phyloP scores from a whole-genome alignment of 2,113 vertebrate genomes.

The Chascanopsetta lugubris region DNA sequence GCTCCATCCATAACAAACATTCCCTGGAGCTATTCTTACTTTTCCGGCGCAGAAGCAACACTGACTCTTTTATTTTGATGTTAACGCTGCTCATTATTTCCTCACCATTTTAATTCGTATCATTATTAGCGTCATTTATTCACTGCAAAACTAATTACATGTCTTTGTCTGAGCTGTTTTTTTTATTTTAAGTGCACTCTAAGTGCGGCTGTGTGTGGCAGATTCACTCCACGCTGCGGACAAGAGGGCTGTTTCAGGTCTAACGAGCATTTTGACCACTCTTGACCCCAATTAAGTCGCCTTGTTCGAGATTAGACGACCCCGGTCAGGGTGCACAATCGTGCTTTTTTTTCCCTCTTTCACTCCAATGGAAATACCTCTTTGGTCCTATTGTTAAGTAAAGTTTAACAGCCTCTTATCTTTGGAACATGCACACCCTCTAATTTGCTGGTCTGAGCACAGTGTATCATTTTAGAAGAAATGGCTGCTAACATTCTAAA shows the following conservation, averaged over 20 bases:
- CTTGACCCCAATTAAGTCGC: constrained; percentile 51
- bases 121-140: constrained; percentile 23
- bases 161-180: constrained; percentile 14
- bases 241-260: constrained; percentile 30
- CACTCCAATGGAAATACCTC: constrained; percentile 31
- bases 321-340: not conserved
- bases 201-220: not conserved
- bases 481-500: not conserved
- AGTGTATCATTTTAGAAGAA: constrained; percentile 10
- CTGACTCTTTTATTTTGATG: constrained; percentile 24
- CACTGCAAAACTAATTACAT: constrained; percentile 25
- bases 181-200: constrained; percentile 13
- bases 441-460: constrained; percentile 20
- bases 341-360: not conserved
- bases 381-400: constrained; percentile 24
- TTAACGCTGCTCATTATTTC: constrained; percentile 13
- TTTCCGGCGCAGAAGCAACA: not conserved
- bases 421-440: not conserved
- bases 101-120: constrained; percentile 13
- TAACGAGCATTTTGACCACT: constrained; percentile 51
- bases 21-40: constrained; percentile 12
- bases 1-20: not conserved
- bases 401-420: constrained; percentile 29
- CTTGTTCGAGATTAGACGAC: constrained; percentile 38
- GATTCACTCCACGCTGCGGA: constrained; percentile 19